Base-by-base conservation (phyloP, 2,797 vertebrate genomes). In the Steatocranus sp. region DNA sequence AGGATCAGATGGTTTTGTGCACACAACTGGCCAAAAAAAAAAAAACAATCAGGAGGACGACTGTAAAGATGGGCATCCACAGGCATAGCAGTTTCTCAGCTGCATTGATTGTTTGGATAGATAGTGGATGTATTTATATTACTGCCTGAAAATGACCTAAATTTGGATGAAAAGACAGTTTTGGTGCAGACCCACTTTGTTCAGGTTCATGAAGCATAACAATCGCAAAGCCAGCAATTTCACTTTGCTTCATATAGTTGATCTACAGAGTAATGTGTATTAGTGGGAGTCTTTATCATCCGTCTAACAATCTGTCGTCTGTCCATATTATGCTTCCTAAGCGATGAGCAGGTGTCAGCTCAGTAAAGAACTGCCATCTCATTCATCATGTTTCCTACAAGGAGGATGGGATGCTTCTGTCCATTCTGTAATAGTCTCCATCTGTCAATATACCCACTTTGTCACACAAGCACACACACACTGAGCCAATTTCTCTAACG, bases 251-350 rank as follows among this genome's bases (percentile, higher is more conserved):
- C 46, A 23, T n/a, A 30, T 49, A 9, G 51, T 14, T 53, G 11
- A 48, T 61, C 50, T 36, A 53, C 53, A 50, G 48, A 14, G 7
- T 43, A 61, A 46, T 34, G 48, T 70, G 20, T 46, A 78, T 76
- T 27, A 76, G 50, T 50, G 77, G 75, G 48, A 53, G 63, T 6
- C 43, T 81, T 77, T 78, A 77, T 85, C 85, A 80, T 75, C 63
- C 8, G 58, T 58, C 56, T 78, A 80, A 89, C 58, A 53, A 87
- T 6, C 74, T 74, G 74, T 83, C 46, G 30, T 75, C 27, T 76
- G 73, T 76, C 79, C 70, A 84, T 63, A 88, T 84, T 66, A 54
- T 79, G 74, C 66, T 79, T 80, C 76, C 74, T 20, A 53, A 81
- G 68, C 54, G 88, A 70, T 80, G 79, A 77, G 63, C 49, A 61